Evolutionary conservation across 2,113 vertebrate genomes (phyloP), one percentile per base, ranked within the genome.

Genomic region (Megaleporinus macrocephalus): DNA sequence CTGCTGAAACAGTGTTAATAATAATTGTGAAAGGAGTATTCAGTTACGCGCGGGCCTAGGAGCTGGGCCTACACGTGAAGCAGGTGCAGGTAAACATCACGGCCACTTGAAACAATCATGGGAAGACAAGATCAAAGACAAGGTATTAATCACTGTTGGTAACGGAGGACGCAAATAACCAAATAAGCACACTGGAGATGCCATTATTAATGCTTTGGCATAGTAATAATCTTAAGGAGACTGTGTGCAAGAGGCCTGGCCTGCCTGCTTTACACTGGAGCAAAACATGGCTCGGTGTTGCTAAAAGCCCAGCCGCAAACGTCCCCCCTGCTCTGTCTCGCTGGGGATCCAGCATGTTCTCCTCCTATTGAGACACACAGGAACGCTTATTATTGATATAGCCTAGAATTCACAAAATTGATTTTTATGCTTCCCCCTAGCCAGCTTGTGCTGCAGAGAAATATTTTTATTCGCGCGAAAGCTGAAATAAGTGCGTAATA

Each of bases 401-500:
- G 92, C 89, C 89, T 86, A 33, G 86, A 91, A 92, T 94, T 86
- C 92, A 89, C 90, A 91, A 91, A 94, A 94, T 95, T 94, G 94
- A 94, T 94, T 94, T 95, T 94, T 93, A 94, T 94, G 91, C 92
- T 93, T 93, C 93, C 94, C 93, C 87, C 90, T 92, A 93, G 93
- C 93, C 94, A 93, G 90, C 89, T 92, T 88, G 91, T 91, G 92
- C 90, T 86, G 90, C 85, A 66, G 91, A 94, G 94, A 93, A 93
- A 93, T 93, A 92, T 94, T 93, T 94, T 91, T 92, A 93, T 93
- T 93, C 92, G 88, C 90, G 87, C 89, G 86, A 92, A 94, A 94
- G 91, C 92, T 93, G 94, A 94, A 94, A 94, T 94, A 94, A 94
- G 92, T 93, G 91, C 90, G 93, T 94, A 94, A 94, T 95, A 94